Conservation (phyloP, 2,888 invertebrate species). For the Cerceris rybyensis region DNA sequence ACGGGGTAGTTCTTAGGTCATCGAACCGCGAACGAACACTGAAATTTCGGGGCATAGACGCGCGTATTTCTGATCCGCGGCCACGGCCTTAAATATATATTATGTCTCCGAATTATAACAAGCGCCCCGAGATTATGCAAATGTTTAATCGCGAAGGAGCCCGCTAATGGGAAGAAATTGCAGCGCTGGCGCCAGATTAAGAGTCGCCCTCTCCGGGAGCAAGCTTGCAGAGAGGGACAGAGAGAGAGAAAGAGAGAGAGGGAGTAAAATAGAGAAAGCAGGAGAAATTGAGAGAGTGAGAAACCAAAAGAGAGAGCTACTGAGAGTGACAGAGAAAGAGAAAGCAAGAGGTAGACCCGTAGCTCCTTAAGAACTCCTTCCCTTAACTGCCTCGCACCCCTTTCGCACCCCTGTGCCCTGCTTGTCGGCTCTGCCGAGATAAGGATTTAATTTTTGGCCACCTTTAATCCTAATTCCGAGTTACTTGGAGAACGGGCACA, state of each 20-base stretch:
- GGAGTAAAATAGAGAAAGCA: too few relatives aligned
- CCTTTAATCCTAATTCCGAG: constrained; percentile 77
- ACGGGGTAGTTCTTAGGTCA: not conserved
- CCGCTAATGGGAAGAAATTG: constrained; percentile 81
- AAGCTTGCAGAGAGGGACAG: constrained; percentile 38
- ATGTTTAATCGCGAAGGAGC: constrained; percentile 80
- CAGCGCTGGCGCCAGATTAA: constrained; percentile 80
- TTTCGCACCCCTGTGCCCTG: constrained; percentile 47
- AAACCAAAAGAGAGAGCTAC: too few relatives aligned
- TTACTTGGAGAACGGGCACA: constrained; percentile 64
- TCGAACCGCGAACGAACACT: not conserved
- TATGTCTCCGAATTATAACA: constrained; percentile 73
- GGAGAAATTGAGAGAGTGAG: too few relatives aligned
- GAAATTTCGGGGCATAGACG: constrained; percentile 29
- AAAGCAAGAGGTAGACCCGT: constrained; percentile 42
- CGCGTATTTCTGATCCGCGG: constrained; percentile 51
- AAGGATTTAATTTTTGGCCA: constrained; percentile 80
- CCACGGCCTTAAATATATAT: constrained; percentile 65
- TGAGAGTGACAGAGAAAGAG: too few relatives aligned
- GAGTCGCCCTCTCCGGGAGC: constrained; percentile 69
- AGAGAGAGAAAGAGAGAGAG: too few relatives aligned
- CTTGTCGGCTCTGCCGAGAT: constrained; percentile 71
- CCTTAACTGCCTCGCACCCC: constrained; percentile 55
- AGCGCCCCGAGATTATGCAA: constrained; percentile 78
- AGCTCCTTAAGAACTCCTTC: constrained; percentile 63